Conservation (phyloP, 1,140 invertebrate species). For the Colletes latitarsis region DNA sequence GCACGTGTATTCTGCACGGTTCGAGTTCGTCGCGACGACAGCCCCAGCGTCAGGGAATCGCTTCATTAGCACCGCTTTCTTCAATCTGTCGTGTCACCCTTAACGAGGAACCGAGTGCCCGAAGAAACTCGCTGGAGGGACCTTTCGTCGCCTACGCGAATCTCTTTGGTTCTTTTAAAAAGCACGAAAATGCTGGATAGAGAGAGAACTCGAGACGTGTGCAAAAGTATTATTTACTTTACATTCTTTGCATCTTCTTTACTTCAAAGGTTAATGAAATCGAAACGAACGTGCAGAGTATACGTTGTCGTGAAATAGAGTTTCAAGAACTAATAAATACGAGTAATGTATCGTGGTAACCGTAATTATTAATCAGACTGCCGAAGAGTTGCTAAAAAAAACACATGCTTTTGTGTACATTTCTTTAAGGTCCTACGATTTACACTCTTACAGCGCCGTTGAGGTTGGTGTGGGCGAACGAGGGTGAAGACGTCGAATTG, state of each 20-base stretch:
- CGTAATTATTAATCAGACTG: no score
- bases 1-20: background rate
- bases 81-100: background rate
- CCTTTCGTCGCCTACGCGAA: background rate
- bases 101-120: slow-evolving; percentile 16
- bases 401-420: background rate
- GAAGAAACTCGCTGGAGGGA: background rate
- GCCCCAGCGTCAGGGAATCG: background rate
- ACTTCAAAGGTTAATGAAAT: no score
- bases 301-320: no score
- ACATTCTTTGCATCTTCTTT: no score
- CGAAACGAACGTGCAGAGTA: no score
- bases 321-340: no score
- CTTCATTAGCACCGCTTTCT: slow-evolving; percentile 28
- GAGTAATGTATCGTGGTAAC: no score
- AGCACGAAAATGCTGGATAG: background rate
- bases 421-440: slow-evolving; percentile 21
- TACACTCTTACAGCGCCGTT: slow-evolving; percentile 82
- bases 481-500: slow-evolving; percentile 87
- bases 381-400: background rate
- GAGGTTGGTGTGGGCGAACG: slow-evolving; percentile 86
- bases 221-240: no score
- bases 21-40: background rate
- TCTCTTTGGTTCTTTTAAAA: background rate
- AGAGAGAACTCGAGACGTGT: no score